A percentile compares a stretch with the other conserved stretches of the same genome.
These are phyloP conservation scores for Anseranas semipalmata DNA, from an alignment of 2,113 vertebrate genomes.

Conservation along the genomic window DNA sequence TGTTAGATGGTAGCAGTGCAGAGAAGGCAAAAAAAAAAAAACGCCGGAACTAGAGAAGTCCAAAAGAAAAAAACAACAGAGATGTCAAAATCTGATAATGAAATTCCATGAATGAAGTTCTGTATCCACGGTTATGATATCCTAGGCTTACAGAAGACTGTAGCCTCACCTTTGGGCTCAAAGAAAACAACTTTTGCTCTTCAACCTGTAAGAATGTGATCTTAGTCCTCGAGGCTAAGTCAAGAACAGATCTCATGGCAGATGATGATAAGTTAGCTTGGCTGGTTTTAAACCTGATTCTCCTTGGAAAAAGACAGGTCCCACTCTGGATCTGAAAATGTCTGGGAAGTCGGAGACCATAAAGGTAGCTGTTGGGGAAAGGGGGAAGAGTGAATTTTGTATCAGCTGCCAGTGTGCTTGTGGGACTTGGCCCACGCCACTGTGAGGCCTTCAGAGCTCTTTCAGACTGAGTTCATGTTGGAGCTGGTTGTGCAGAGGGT, in stretches of 20 bases:
- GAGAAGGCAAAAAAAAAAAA: background rate
- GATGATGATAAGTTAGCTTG: constrained; percentile 26
- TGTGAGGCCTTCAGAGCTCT: background rate
- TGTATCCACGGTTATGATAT: background rate
- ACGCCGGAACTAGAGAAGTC: background rate
- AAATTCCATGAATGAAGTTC: background rate
- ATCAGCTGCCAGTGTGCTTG: background rate
- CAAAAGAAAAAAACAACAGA: background rate
- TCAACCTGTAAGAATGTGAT: background rate
- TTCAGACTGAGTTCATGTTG: background rate
- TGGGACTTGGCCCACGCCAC: background rate
- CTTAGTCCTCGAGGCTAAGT: background rate
- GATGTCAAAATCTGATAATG: background rate
- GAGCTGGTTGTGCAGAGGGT: background rate
- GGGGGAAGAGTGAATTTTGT: background rate
- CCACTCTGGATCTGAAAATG: background rate
- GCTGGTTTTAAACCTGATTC: background rate
- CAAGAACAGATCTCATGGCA: background rate
- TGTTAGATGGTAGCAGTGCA: background rate
- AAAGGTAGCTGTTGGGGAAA: background rate
- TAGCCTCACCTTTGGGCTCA: background rate
- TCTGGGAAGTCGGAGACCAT: background rate
- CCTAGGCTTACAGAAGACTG: background rate
- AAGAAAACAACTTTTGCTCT: background rate
- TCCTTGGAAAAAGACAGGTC: background rate